Percentiles rank a stretch among this genome's conserved stretches.
Evolutionary conservation across 2,797 vertebrate species (phyloP).

Genomic region (Odontamblyopus lacepedii): DNA sequence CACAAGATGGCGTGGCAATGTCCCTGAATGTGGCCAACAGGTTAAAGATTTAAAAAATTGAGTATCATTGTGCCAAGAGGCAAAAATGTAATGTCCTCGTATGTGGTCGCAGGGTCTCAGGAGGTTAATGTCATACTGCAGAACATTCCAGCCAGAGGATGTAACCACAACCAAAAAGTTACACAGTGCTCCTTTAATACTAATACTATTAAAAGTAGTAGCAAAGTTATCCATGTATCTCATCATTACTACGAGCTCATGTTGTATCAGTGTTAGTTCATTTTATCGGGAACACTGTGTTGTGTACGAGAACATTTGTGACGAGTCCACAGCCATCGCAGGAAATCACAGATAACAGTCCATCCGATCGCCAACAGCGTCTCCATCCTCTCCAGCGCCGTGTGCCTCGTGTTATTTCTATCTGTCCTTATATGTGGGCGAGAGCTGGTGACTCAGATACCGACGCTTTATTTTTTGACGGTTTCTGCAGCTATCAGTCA

Average conservation of each 20-base stretch:
- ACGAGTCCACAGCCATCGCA: slow-evolving; percentile 17
- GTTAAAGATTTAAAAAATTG: too few relatives aligned
- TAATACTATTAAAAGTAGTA: neutral
- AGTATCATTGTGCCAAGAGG: too few relatives aligned
- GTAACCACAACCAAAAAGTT: too few relatives aligned
- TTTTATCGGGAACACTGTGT: slow-evolving; percentile 27
- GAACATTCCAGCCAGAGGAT: too few relatives aligned
- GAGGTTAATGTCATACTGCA: too few relatives aligned
- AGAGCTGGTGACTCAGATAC: slow-evolving; percentile 14
- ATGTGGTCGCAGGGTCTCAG: too few relatives aligned
- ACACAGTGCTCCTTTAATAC: too few relatives aligned
- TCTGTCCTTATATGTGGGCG: neutral
- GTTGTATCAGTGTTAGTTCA: neutral
- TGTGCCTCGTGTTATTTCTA: neutral
- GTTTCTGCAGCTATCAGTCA: slow-evolving; percentile 10
- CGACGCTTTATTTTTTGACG: neutral
- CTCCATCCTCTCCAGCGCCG: neutral
- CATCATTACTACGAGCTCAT: neutral
- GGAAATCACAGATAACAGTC: slow-evolving; percentile 16
- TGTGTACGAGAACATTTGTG: slow-evolving; percentile 28
- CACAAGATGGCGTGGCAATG: too few relatives aligned
- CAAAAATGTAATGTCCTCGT: too few relatives aligned
- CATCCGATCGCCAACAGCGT: too few relatives aligned
- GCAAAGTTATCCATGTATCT: neutral
- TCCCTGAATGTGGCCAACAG: too few relatives aligned